Base-by-base conservation (phyloP, 2,888 invertebrate genomes). In the Melikaiella ostensackeni region DNA sequence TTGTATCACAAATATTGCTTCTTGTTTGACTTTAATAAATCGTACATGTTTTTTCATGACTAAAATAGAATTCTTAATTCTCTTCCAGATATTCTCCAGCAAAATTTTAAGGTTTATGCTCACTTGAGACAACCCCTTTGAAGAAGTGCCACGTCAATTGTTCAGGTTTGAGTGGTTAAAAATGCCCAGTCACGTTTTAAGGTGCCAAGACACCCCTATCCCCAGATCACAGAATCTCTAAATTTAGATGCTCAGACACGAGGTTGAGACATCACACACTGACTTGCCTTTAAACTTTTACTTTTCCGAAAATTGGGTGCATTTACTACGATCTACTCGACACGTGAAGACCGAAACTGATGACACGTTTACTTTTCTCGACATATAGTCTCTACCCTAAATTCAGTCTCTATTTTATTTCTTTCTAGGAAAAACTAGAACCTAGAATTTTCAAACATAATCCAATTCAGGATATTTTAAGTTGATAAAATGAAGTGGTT, bases 191-290 rank as follows among this genome's bases (percentile, higher is more conserved):
- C 61, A 61, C 61, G 61, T 61, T 16, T 27, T 61, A 0, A 16
- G 16, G 27, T 27, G 61, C 19, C 30, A 61, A 61, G 27, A 30
- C 19, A 19, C 61, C 30, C 30, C 27, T 30, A 30, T 30, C 6
- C 24, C 13, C 30, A 61, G 59, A 61, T 61, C 19, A 27, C 30
- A 61, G 27, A 59, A 30, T 19, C 61, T 7, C 35, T 11, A 30
- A 61, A 16, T 35, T 63, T 63, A 63, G 35, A 61, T 63, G 33
- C 35, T 63, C n/a, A 21, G n/a, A 33, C 30, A 63, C 33, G 33
- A 63, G n/a, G n/a, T 63, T 63, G 21, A 33, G 62, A 35, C 62
- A 63, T 62, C 6, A 33, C 61, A n/a, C 30, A 33, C n/a, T n/a
- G n/a, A 33, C 35, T 63, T 63, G 19, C n/a, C 33, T 63, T 21